Evolutionary conservation across 2,797 vertebrate genomes (phyloP), one percentile per base, ranked within the genome.

Genomic region (Etheostoma nigrum): DNA sequence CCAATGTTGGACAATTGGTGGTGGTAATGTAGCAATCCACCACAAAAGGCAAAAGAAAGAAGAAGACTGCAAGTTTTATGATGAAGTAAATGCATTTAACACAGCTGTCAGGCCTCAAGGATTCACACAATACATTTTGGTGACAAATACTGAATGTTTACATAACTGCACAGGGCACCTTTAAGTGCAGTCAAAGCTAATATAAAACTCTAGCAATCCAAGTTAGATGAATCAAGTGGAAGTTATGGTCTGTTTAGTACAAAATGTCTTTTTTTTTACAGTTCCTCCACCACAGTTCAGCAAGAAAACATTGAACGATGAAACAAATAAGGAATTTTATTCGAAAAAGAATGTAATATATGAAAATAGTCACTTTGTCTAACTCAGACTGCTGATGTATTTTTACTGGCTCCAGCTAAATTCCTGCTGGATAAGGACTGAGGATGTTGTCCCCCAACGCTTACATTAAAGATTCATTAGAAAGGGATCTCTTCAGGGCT

Each of bases 401-500:
- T 63, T 5, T 44, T 15, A 40, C 2, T 9, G 15, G 8, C 18
- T 51, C 47, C 6, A 52, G 18, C 25, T 49, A 21, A 19, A 57
- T 33, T 40, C 23, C 11, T 66, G 55, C 53, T 67, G 42, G 25
- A 57, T 19, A 21, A 62, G 33, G 12, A 42, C 15, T 42, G 16
- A 36, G 23, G 27, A 60, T 25, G 69, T 13, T 55, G 23, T 64
- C 12, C 11, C 48, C 21, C 40, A 48, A 55, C 21, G 59, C 40
- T 25, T 42, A 27, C 14, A 21, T 21, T 16, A 40, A 8, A 25
- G 60, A 8, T 23, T 11, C 51, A 48, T 61, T 66, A 42, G 18
- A 33, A 73, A n/a, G 19, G 3, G 23, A 63, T 68, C 44, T 66
- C 40, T 54, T 70, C 53, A 49, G 55, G 42, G 42, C 12, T 21